A percentile compares a stretch with the other conserved stretches of the same genome.
Evolutionary conservation across 2,888 invertebrate species (phyloP).

Genomic region (Shargacucullia verbasci): DNA sequence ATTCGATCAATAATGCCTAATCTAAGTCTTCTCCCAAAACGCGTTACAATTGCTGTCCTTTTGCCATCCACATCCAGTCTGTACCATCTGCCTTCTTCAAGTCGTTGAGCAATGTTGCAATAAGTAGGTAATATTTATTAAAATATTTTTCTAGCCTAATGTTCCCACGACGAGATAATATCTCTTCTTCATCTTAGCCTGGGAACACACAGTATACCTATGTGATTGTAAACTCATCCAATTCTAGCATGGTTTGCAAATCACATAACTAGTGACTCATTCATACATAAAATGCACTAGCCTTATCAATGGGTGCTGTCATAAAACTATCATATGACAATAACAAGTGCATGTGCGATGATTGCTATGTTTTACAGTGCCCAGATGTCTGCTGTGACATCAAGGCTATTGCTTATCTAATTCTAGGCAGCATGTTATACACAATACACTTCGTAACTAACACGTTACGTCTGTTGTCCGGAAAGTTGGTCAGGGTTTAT

Average conservation of each 20-base stretch:
- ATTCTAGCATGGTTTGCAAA: background rate
- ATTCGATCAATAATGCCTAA: too few relatives aligned
- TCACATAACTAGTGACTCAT: constrained; percentile 4
- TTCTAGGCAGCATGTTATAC: too few relatives aligned
- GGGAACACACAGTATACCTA: background rate
- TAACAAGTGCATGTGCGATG: constrained; percentile 44
- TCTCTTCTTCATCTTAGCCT: background rate
- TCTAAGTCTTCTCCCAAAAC: too few relatives aligned
- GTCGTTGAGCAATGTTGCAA: too few relatives aligned
- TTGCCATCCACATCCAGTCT: too few relatives aligned
- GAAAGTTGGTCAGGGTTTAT: too few relatives aligned
- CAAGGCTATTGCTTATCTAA: constrained; percentile 45
- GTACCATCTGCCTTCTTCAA: too few relatives aligned
- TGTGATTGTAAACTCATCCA: background rate
- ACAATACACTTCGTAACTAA: constrained; percentile 15
- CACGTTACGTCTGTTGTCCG: too few relatives aligned
- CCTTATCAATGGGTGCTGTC: constrained; percentile 37
- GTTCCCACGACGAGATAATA: too few relatives aligned
- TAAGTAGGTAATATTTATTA: too few relatives aligned
- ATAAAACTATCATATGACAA: constrained; percentile 52
- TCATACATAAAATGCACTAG: constrained; percentile 13
- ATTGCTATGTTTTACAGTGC: constrained; percentile 27
- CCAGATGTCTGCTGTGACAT: constrained; percentile 36
- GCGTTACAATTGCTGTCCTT: too few relatives aligned
- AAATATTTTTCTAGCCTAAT: too few relatives aligned